These are phyloP conservation scores for Rhodeus uyekii DNA, from an alignment of 2,797 vertebrate species.

Conservation along the genomic window DNA sequence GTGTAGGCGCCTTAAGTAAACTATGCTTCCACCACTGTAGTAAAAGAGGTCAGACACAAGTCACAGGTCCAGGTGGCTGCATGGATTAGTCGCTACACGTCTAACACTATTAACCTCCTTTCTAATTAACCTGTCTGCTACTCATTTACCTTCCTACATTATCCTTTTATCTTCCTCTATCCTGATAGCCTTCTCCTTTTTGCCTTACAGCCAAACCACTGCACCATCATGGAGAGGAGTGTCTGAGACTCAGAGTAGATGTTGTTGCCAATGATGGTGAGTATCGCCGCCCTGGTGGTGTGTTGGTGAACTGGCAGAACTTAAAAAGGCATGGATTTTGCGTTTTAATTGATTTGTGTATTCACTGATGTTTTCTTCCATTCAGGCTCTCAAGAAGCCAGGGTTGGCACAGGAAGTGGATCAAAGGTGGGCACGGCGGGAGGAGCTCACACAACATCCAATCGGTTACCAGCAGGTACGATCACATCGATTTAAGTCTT, in stretches of 20 bases:
- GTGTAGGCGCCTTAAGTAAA: neutral
- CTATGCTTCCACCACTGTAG: slow-evolving; percentile 22
- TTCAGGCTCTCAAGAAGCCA: slow-evolving; percentile 77
- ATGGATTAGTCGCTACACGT: slow-evolving; percentile 47
- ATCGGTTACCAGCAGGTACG: slow-evolving; percentile 78
- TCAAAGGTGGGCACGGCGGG: slow-evolving; percentile 65
- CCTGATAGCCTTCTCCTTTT: slow-evolving; percentile 17
- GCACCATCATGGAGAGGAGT: slow-evolving; percentile 84
- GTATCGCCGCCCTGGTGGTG: slow-evolving; percentile 53
- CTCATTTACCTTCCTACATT: slow-evolving; percentile 21
- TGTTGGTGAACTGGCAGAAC: neutral
- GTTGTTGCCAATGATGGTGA: slow-evolving; percentile 85
- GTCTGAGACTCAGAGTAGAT: slow-evolving; percentile 84
- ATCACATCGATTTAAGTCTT: neutral
- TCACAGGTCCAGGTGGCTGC: slow-evolving; percentile 45
- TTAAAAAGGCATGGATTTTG: slow-evolving; percentile 24
- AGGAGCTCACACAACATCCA: slow-evolving; percentile 77
- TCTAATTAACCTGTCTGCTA: slow-evolving; percentile 60
- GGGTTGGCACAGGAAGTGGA: slow-evolving; percentile 69
- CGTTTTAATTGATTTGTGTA: slow-evolving; percentile 4
- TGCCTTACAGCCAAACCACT: slow-evolving; percentile 85
- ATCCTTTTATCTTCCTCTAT: slow-evolving; percentile 7
- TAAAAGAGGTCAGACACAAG: slow-evolving; percentile 20
- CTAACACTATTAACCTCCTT: slow-evolving; percentile 68
- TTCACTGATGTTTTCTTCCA: neutral